These are phyloP conservation scores for Helostoma temminkii DNA, from an alignment of 2,797 vertebrate genomes.

Conservation along the genomic window DNA sequence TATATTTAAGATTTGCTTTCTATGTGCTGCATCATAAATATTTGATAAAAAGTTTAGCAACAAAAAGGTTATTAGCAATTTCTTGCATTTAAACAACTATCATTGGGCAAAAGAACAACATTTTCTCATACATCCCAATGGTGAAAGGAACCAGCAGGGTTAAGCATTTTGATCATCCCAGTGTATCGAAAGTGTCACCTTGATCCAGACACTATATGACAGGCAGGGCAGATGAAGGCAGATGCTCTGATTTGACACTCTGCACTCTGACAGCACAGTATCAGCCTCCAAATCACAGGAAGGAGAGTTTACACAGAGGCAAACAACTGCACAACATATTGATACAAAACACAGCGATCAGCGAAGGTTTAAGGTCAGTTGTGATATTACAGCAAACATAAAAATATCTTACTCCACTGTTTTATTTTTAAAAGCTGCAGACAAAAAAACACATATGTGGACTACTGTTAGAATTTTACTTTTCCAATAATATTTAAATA, in stretches of 20 bases:
- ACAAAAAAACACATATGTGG: background rate
- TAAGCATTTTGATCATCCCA: conserved; percentile 7
- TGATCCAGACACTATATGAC: conserved; percentile 46
- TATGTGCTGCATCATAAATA: conserved; percentile 24
- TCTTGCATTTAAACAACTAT: conserved; percentile 11
- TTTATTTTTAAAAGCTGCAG: background rate
- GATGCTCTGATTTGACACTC: conserved; percentile 57
- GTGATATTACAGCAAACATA: no score
- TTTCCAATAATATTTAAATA: background rate
- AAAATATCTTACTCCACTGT: background rate
- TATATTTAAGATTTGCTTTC: conserved; percentile 1
- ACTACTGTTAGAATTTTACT: background rate
- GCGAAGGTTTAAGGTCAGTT: no score
- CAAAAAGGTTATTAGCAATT: conserved; percentile 28
- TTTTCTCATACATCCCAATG: background rate
- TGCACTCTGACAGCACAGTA: conserved; percentile 48
- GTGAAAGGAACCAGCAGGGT: conserved; percentile 8
- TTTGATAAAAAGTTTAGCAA: no score
- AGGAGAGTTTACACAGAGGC: conserved; percentile 2
- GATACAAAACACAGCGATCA: background rate
- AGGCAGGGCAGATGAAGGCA: conserved; percentile 47
- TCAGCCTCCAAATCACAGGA: conserved; percentile 34
- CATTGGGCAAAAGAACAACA: background rate
- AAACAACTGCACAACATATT: conserved; percentile 4
- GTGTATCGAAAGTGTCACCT: conserved; percentile 16